Evolutionary conservation across 2,888 invertebrate genomes (phyloP), one percentile per base, ranked within the genome.

Genomic region (Pharmacophagus antenor): DNA sequence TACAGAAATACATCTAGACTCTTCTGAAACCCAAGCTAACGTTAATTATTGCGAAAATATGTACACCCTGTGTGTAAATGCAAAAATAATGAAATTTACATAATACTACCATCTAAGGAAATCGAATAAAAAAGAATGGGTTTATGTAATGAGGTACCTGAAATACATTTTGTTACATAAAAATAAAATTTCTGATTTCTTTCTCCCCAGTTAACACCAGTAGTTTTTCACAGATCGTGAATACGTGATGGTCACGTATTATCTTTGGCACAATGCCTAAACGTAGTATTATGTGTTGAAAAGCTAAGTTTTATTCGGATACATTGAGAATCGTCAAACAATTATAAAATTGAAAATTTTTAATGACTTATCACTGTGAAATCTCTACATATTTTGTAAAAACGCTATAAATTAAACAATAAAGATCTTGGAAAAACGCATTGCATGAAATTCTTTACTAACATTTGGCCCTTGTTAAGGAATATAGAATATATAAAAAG

Each of bases 181-280:
- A 42, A 17, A 42, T 17, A 42, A 18, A 42, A 42, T 5, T 42
- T n/a, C 10, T 27, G 27, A 27, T 10, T 27, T 42, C 41, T 42
- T 42, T 3, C 4, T n/a, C 42, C 1, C 7, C 18, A 42, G 42
- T 47, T 31, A 31, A 46, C 12, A 18, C 17, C 21, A 23, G 37
- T 22, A 47, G 22, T 37, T 47, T 58, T 58, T 52, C 25, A 41
- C 52, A 15, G 53, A 53, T 52, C 37, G 47, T 58, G 53, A 58
- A 58, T 58, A 58, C 52, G 41, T 47, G 52, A 58, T 58, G 58
- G 58, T 58, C 58, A 58, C 58, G 58, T 58, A 47, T 52, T 53
- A 23, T 53, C 52, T 47, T 52, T 58, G 58, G 58, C 58, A 53
- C 58, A n/a, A 10, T 48, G 58, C 58, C 58, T 53, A 58, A 53